Base-by-base conservation (phyloP, 2,888 invertebrate genomes). In the Drosophila greeni region DNA sequence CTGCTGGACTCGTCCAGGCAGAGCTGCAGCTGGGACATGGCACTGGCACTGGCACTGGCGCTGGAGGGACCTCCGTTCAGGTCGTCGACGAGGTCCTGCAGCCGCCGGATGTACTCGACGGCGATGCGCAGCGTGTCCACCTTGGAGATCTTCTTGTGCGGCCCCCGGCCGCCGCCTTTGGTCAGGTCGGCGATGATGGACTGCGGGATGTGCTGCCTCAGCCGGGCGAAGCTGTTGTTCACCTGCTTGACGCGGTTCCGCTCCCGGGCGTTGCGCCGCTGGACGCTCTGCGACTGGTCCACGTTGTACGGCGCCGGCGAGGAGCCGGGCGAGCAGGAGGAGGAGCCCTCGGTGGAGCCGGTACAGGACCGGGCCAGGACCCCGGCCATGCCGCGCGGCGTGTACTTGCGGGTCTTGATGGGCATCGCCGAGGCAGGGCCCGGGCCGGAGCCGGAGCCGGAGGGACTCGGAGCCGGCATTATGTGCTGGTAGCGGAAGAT, bases 191-290 rank as follows among this genome's bases (percentile, higher is more conserved):
- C 92, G 0, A 94, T 92, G 16, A 95, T 93, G 52, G 93, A 92
- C 69, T 94, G 92, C 0, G 97, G 97, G 70, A 97, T 96, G 86
- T 96, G 96, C 80, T 96, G 95, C 18, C 97, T 91, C 12, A 97
- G 91, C 9, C 95, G 94, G n/a, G 95, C 95, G 87, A 97, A 97
- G 81, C 97, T 97, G 88, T 95, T 95, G 90, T 97, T 97, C 84
- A 97, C 96, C 92, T 97, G 96, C 88, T 97, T 96, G 75, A 97
- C 97, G 76, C 98, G 92, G 87, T 97, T 98, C 73, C 98, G 90
- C 89, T 98, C 98, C 31, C 98, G 91, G 34, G 97, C 98, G 88
- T 98, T 98, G 82, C 98, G 91, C 49, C 97, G 90, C 1, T 95
- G 95, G 29, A 97, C 96, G 9, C 96, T 95, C 59, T 95, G 94